A percentile compares a stretch with the other conserved stretches of the same genome.
These are phyloP conservation scores for Herminia tarsipennalis DNA, from an alignment of 2,888 invertebrate genomes.

Conservation along the genomic window DNA sequence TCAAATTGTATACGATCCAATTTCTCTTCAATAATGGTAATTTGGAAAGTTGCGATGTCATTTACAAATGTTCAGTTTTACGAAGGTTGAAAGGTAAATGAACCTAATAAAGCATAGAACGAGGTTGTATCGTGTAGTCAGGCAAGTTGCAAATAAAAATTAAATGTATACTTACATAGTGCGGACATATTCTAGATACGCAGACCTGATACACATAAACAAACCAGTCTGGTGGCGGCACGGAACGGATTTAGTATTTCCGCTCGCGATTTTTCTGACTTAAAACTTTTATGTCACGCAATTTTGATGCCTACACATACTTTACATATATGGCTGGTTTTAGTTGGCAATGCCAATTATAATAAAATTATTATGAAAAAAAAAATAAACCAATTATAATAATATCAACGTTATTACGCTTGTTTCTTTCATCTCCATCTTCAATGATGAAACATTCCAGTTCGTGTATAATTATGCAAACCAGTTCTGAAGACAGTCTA, in stretches of 20 bases:
- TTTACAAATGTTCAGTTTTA: constrained; percentile 1
- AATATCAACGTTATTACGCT: constrained; percentile 20
- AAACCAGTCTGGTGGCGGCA: constrained; percentile 48
- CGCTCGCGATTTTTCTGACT: constrained; percentile 34
- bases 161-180: constrained; percentile 47
- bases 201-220: constrained; percentile 49
- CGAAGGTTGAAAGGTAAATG: background rate
- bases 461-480: background rate
- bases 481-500: background rate
- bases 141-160: constrained; percentile 35
- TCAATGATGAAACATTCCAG: constrained; percentile 12
- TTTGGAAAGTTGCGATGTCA: constrained; percentile 16
- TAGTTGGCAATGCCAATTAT: too few relatives aligned
- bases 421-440: constrained; percentile 4
- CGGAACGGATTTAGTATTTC: constrained; percentile 54
- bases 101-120: constrained; percentile 1
- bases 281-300: constrained; percentile 7
- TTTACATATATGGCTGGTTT: background rate
- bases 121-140: constrained; percentile 5
- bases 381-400: constrained; percentile 32
- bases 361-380: constrained; percentile 22
- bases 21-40: constrained; percentile 19
- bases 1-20: constrained; percentile 9
- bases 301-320: background rate
- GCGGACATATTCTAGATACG: constrained; percentile 50